Evolutionary conservation across 2,888 invertebrate species (phyloP), one percentile per base, ranked within the genome.

Genomic region (Linnaemya tessellans): DNA sequence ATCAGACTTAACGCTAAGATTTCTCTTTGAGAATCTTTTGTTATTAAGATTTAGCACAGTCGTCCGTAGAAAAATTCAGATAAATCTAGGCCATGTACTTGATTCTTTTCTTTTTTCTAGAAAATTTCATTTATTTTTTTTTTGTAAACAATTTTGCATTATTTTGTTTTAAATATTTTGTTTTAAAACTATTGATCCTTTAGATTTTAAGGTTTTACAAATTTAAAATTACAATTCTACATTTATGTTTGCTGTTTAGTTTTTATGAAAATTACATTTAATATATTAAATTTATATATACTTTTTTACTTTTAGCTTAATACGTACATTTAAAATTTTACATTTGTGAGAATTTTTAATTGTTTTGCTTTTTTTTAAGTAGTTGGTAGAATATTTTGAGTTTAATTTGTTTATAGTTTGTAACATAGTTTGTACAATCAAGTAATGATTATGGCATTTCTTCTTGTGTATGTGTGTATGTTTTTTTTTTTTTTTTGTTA

Each of bases 371-470:
- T 62, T 58, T 43, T 49, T 38, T 65, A 38, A 20, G 13, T 46
- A 10, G 10, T 30, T 54, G 15, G 62, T 62, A n/a, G 43, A 51
- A 46, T 51, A 38, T 78, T 62, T 68, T 46, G 46, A 51, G n/a
- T 60, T 74, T 75, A 74, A n/a, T 56, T 56, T 56, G n/a, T 8
- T 46, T 58, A 60, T 60, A 43, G 18, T 51, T 49, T 83, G 80
- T 78, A 78, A 78, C 62, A 74, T 84, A 86, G 78, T 84, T 86
- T 86, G 84, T 81, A 86, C 84, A 81, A 81, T 86, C 81, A 80
- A 83, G 79, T 85, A 85, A 75, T 85, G 79, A 82, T 74, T 68
- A 82, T 78, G 73, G 81, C 82, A 71, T 80, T 67, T 73, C 58
- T 73, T 60, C 11, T 64, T 74, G 22, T 68, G n/a, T 62, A 3